Conservation (phyloP, 1,140 invertebrate genomes). For the Drosophila malerkotliana region DNA sequence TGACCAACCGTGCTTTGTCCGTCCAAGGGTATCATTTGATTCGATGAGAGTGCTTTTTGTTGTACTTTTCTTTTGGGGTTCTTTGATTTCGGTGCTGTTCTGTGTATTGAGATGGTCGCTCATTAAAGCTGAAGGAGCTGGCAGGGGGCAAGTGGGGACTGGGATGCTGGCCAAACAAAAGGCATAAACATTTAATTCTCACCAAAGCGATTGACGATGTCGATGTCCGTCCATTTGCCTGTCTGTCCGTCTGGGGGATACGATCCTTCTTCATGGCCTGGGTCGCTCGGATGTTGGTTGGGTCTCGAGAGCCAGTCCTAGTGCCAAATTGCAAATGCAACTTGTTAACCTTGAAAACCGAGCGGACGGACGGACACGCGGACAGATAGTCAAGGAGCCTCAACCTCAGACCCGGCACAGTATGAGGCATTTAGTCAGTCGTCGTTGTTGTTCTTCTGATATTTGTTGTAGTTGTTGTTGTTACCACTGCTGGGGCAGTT, state of each 20-base stretch:
- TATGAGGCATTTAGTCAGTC: conserved; percentile 80
- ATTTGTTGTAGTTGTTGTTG: conserved; percentile 35
- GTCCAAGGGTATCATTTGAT: conserved; percentile 65
- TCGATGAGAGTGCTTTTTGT: conserved; percentile 68
- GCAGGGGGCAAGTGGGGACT: conserved; percentile 1
- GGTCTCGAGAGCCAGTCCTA: conserved; percentile 40
- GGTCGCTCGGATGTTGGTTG: conserved; percentile 12
- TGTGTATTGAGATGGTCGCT: conserved; percentile 55
- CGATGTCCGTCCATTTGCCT: conserved; percentile 25
- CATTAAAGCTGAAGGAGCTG: conserved; percentile 51
- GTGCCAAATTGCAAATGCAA: conserved; percentile 78
- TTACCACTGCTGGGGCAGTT: conserved; percentile 32
- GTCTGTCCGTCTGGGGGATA: conserved; percentile 28
- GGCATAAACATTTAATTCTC: conserved; percentile 79
- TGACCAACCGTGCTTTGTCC: conserved; percentile 13
- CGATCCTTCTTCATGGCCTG: conserved; percentile 35
- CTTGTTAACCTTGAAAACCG: conserved; percentile 77
- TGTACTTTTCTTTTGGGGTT: conserved; percentile 46
- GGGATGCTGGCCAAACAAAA: conserved; percentile 52
- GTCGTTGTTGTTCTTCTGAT: conserved; percentile 41
- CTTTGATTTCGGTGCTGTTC: conserved; percentile 32
- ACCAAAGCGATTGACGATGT: conserved; percentile 69
- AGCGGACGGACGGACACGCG: conserved; percentile 46
- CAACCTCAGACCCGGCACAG: conserved; percentile 66
- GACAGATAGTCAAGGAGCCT: conserved; percentile 57